Conservation (phyloP, 1,140 invertebrate genomes). For the Drosophila rufa region DNA sequence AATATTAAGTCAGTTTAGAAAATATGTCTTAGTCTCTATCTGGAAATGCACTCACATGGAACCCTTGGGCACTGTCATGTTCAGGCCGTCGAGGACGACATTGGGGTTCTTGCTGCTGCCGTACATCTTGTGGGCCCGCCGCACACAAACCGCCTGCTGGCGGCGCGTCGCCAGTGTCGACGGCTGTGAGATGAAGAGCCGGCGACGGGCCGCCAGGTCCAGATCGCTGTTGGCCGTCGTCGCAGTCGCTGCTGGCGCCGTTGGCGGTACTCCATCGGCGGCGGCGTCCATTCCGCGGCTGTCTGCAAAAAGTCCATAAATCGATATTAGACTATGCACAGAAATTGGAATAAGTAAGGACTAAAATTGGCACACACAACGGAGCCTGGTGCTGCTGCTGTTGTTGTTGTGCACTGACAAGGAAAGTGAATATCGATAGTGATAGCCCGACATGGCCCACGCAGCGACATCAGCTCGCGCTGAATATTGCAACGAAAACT, state of each 20-base stretch:
- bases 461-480: constrained; percentile 46
- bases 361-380: constrained; percentile 57
- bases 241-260: constrained; percentile 66
- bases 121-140: constrained; percentile 93
- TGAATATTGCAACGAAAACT: constrained; percentile 29
- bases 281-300: constrained; percentile 75
- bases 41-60: constrained; percentile 91
- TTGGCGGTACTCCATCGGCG: constrained; percentile 76
- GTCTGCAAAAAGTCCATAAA: constrained; percentile 56
- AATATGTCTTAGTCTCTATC: background rate
- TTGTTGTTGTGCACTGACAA: constrained; percentile 62
- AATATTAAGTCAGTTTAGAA: background rate
- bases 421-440: constrained; percentile 73
- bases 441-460: constrained; percentile 53
- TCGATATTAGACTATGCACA: constrained; percentile 50
- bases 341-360: constrained; percentile 48
- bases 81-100: constrained; percentile 93
- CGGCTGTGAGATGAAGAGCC: constrained; percentile 88
- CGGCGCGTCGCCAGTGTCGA: constrained; percentile 90
- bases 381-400: background rate
- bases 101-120: constrained; percentile 93
- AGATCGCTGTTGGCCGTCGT: constrained; percentile 65
- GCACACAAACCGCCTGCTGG: constrained; percentile 92
- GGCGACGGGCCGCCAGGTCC: constrained; percentile 78
- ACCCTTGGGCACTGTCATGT: constrained; percentile 96